phyloP scores from a whole-genome alignment of 2,888 invertebrate genomes.

The Caenorhabditis sp. region DNA sequence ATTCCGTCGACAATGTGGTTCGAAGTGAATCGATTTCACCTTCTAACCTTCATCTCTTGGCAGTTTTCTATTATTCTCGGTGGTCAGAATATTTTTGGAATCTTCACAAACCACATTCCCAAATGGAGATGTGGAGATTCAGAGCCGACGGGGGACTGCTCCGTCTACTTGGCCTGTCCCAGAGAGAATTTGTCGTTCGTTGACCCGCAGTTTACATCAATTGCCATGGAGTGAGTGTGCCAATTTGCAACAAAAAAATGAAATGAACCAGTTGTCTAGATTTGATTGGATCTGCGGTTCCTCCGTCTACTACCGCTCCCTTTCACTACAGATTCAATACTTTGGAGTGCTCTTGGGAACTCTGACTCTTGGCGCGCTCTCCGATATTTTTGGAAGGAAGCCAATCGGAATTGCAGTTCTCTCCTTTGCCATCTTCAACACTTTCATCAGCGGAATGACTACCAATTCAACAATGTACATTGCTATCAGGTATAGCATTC shows the following conservation, averaged over 20 bases:
- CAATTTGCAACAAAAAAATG: neutral
- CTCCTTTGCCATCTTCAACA: conserved; percentile 45
- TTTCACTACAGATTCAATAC: neutral
- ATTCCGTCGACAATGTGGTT: neutral
- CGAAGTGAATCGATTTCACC: conserved; percentile 10
- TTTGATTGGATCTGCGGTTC: neutral
- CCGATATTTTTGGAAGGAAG: conserved; percentile 59
- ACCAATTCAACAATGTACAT: neutral
- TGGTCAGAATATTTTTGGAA: conserved; percentile 73
- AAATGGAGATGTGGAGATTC: conserved; percentile 31
- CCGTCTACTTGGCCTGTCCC: neutral
- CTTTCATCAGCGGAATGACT: neutral
- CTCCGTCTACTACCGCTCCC: neutral
- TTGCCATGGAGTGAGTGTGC: neutral
- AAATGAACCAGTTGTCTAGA: neutral
- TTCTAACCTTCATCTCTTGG: conserved; percentile 3
- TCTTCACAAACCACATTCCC: conserved; percentile 76
- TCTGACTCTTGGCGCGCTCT: conserved; percentile 68
- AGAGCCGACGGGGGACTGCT: conserved; percentile 53
- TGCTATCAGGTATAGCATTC: neutral
- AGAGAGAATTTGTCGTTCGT: neutral
- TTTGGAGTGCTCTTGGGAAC: conserved; percentile 62
- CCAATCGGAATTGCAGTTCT: conserved; percentile 59
- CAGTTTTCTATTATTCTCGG: conserved; percentile 76
- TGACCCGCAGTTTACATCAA: neutral